Percentiles rank a stretch among this genome's conserved stretches.
These are phyloP conservation scores for Prostheceraeus crozeri DNA, from an alignment of 2,888 invertebrate genomes.

Conservation along the genomic window DNA sequence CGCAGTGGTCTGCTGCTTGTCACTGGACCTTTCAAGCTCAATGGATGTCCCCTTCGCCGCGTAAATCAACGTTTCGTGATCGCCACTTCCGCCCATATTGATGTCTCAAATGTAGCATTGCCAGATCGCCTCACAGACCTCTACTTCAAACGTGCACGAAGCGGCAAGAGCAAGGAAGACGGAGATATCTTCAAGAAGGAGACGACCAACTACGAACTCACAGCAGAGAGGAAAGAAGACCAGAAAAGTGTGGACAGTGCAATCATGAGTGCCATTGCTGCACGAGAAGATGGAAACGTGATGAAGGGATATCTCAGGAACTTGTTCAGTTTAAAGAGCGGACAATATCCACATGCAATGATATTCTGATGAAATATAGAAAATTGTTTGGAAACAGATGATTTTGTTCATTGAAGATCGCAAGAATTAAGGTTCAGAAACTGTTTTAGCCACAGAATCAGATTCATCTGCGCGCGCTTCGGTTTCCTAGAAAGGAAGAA, in stretches of 20 bases:
- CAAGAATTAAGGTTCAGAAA: no score
- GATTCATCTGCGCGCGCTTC: no score
- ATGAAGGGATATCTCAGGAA: conserved; percentile 81
- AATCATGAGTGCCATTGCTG: conserved; percentile 73
- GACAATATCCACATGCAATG: conserved; percentile 91
- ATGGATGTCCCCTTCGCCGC: conserved; percentile 86
- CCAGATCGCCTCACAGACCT: conserved; percentile 27
- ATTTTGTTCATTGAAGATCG: no score
- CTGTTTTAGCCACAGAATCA: no score
- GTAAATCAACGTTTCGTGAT: conserved; percentile 91
- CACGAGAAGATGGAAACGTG: conserved; percentile 73
- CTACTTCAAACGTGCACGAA: conserved; percentile 6
- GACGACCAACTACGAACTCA: background rate
- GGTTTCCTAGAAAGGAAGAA: no score
- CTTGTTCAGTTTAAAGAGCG: conserved; percentile 82
- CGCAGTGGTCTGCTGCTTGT: conserved; percentile 84
- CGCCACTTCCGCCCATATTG: conserved; percentile 72
- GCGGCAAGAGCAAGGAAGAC: background rate
- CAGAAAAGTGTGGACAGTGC: conserved; percentile 66
- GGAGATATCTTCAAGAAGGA: no score
- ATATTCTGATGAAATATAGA: no score
- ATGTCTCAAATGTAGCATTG: background rate
- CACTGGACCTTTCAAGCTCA: conserved; percentile 84
- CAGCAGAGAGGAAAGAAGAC: conserved; percentile 68
- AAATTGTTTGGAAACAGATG: no score